phyloP scores from a whole-genome alignment of 2,113 vertebrate genomes.

The Microcebus tavaratra region DNA sequence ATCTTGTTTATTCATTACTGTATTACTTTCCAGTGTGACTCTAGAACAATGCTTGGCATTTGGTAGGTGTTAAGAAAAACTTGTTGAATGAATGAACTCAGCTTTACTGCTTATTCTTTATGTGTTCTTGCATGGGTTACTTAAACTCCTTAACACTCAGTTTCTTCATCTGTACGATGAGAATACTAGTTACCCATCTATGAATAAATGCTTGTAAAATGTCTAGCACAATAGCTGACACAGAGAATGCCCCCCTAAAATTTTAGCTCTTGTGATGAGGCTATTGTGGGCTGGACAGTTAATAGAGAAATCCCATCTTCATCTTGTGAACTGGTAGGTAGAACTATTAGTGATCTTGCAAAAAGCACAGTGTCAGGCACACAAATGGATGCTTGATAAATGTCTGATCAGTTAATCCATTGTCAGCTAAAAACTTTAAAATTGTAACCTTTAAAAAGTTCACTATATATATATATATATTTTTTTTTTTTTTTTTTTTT shows the following conservation, averaged over 20 bases:
- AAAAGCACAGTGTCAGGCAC: neutral
- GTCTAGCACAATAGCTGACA: neutral
- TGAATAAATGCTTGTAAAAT: neutral
- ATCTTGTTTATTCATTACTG: neutral
- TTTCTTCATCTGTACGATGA: neutral
- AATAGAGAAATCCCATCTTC: neutral
- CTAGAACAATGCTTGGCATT: neutral
- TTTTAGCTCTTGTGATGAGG: neutral
- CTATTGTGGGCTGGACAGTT: neutral
- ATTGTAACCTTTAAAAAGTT: constrained; percentile 11
- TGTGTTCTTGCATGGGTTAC: neutral
- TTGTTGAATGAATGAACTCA: neutral
- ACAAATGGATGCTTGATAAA: neutral
- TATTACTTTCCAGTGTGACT: neutral
- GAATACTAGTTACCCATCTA: neutral
- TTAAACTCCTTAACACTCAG: neutral
- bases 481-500: too few relatives aligned
- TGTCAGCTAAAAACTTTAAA: constrained; percentile 14
- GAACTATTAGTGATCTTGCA: neutral
- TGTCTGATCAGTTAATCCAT: neutral
- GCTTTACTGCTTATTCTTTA: neutral
- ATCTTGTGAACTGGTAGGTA: neutral
- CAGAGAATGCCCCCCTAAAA: neutral
- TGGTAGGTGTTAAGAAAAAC: neutral
- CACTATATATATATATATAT: neutral